A percentile compares a stretch with the other conserved stretches of the same genome.
These are phyloP conservation scores for Nannospalax galili DNA, from an alignment of 2,113 vertebrate species.

Conservation along the genomic window DNA sequence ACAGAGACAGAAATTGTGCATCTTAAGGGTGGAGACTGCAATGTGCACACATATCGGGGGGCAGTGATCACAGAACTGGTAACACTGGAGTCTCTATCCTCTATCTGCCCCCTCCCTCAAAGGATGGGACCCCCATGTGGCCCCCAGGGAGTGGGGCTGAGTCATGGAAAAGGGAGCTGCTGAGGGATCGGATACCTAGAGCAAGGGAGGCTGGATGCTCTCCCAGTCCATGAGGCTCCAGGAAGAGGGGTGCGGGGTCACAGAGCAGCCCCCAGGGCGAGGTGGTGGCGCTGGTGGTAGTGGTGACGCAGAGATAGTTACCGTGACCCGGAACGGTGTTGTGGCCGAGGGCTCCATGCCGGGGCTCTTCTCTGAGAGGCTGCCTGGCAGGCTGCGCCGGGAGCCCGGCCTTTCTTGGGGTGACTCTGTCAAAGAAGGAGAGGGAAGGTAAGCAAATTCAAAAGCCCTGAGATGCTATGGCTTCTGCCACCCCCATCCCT, in stretches of 20 bases:
- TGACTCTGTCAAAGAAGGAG: constrained; percentile 89
- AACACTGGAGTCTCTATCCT: background rate
- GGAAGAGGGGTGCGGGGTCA: constrained; percentile 67
- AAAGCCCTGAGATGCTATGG: background rate
- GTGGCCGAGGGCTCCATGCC: constrained; percentile 92
- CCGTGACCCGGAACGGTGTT: constrained; percentile 96
- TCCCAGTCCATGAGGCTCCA: constrained; percentile 76
- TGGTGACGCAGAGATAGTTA: constrained; percentile 83
- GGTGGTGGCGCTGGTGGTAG: constrained; percentile 60
- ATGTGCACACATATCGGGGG: fast-evolving
- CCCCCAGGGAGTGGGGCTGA: background rate
- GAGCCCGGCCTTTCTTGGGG: constrained; percentile 95
- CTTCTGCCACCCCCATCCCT: background rate
- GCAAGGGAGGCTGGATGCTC: constrained; percentile 65
- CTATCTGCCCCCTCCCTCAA: constrained; percentile 51
- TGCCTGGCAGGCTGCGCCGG: constrained; percentile 95
- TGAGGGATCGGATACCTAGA: constrained; percentile 75
- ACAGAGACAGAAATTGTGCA: background rate
- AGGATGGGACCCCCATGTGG: constrained; percentile 19
- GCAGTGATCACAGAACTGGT: background rate
- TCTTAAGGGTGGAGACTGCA: background rate
- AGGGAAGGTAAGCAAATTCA: background rate
- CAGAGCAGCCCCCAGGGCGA: constrained; percentile 62
- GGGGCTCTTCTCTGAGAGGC: constrained; percentile 90
- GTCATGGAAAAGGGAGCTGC: constrained; percentile 58